A percentile compares a stretch with the other conserved stretches of the same genome.
Evolutionary conservation across 2,113 vertebrate species (phyloP).

Genomic region (Pycnonotus jocosus): DNA sequence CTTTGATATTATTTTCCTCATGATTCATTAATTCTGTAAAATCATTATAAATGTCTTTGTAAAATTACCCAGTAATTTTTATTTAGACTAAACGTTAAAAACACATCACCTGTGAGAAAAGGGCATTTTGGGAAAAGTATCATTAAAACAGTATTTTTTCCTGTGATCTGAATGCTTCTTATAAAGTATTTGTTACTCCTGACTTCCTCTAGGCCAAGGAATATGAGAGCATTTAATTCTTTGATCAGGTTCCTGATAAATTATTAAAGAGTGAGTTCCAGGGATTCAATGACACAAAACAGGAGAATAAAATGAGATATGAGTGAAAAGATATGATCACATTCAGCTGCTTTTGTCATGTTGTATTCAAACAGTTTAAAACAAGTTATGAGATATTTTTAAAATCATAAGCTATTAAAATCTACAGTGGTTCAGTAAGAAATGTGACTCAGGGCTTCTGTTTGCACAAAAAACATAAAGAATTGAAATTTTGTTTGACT

Average conservation of each 20-base stretch:
- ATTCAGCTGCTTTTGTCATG: background rate
- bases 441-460: background rate
- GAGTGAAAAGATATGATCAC: background rate
- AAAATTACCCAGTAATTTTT: background rate
- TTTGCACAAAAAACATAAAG: background rate
- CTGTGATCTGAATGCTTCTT: background rate
- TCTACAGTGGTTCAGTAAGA: background rate
- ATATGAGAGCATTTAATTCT: background rate
- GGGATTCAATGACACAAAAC: background rate
- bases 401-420: background rate
- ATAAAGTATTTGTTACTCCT: background rate
- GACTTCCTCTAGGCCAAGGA: background rate
- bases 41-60: background rate
- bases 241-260: background rate
- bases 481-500: background rate
- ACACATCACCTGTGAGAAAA: background rate
- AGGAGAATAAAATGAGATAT: background rate
- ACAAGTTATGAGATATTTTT: background rate
- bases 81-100: background rate
- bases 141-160: background rate
- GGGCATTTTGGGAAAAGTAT: background rate
- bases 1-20: constrained; percentile 32
- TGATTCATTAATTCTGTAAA: constrained; percentile 4
- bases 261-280: background rate
- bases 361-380: background rate